These are phyloP conservation scores for Sebastes aleutianus DNA, from an alignment of 2,797 vertebrate genomes.

Conservation along the genomic window DNA sequence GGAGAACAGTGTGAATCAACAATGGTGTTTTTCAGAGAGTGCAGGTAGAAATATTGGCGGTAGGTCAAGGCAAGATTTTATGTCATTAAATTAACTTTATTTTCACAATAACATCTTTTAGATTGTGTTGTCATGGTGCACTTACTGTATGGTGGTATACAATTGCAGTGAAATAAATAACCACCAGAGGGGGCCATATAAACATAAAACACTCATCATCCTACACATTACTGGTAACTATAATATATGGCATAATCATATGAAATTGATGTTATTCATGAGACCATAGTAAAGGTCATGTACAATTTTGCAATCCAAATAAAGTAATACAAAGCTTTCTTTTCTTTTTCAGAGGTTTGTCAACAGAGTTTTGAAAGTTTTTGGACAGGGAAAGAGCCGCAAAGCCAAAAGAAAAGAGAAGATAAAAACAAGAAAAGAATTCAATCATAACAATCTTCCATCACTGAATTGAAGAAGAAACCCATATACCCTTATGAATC, in stretches of 20 bases:
- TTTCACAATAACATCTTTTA: neutral
- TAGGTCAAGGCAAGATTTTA: neutral
- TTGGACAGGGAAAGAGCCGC: neutral
- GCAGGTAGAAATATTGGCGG: neutral
- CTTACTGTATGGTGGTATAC: neutral
- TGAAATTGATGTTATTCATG: neutral
- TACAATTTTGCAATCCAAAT: neutral
- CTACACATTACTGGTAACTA: neutral
- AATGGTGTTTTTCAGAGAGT: neutral
- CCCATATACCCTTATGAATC: neutral
- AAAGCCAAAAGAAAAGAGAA: neutral
- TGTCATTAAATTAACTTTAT: neutral
- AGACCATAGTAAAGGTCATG: neutral
- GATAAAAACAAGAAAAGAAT: neutral
- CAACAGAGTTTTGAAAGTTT: neutral
- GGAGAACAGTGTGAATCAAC: neutral
- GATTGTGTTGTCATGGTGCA: neutral
- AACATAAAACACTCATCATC: neutral
- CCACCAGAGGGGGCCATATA: constrained; percentile 56
- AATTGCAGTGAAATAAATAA: neutral
- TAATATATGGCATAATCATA: neutral
- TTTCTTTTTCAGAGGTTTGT: neutral
- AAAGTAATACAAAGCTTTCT: neutral
- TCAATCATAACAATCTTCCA: neutral
- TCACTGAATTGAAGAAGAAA: neutral